Evolutionary conservation across 1,140 invertebrate species (phyloP).

Genomic region (Bradynema listronoti): DNA sequence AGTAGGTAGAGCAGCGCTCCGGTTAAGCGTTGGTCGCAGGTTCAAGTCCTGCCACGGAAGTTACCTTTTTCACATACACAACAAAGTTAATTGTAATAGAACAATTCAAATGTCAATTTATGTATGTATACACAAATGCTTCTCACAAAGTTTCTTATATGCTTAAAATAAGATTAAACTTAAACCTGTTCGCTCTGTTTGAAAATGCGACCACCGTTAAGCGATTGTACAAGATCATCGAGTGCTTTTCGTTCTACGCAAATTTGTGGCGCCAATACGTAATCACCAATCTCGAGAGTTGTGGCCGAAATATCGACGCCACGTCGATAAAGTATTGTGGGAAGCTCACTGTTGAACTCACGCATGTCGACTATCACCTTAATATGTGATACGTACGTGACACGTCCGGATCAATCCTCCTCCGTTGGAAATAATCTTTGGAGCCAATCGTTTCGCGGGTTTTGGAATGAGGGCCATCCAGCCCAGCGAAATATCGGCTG

Average conservation of each 20-base stretch:
- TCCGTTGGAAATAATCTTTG: too few relatives aligned
- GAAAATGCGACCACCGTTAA: conserved; percentile 87
- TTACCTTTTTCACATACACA: too few relatives aligned
- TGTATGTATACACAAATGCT: not conserved
- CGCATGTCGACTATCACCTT: conserved; percentile 74
- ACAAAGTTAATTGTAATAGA: too few relatives aligned
- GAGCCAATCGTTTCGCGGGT: too few relatives aligned
- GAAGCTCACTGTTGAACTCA: conserved; percentile 92
- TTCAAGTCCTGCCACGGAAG: too few relatives aligned
- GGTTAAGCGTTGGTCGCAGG: not conserved
- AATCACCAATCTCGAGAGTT: conserved; percentile 88
- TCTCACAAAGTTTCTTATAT: not conserved
- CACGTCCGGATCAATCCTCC: too few relatives aligned
- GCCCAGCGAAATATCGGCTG: too few relatives aligned
- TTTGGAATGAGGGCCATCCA: too few relatives aligned
- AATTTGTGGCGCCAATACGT: conserved; percentile 89
- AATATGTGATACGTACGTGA: too few relatives aligned
- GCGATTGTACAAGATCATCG: conserved; percentile 88
- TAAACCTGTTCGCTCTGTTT: conserved; percentile 71
- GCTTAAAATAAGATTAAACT: not conserved
- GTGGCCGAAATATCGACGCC: conserved; percentile 87
- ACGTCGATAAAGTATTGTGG: conserved; percentile 81
- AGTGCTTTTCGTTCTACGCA: conserved; percentile 94
- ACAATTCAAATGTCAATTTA: conserved; percentile 13
- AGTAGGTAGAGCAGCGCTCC: too few relatives aligned